Evolutionary conservation across 2,797 vertebrate genomes (phyloP).

Genomic region (Mormyrops attenuatus): DNA sequence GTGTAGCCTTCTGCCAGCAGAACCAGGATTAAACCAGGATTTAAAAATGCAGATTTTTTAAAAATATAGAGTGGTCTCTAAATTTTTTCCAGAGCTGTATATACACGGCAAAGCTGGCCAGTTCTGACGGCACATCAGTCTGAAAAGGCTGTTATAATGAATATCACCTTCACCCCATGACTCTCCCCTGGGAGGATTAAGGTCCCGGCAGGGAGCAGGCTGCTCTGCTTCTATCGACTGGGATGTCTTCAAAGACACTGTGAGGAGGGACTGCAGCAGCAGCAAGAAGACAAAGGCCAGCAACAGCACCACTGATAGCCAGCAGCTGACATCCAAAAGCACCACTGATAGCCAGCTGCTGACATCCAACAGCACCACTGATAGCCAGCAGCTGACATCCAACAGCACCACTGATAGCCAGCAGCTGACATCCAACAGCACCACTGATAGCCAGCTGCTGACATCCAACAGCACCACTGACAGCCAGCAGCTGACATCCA

Average conservation of each 20-base stretch:
- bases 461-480: background rate
- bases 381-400: background rate
- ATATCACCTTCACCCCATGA: background rate
- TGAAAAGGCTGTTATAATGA: background rate
- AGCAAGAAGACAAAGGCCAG: background rate
- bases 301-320: slow-evolving; percentile 7
- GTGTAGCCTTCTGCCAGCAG: background rate
- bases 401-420: background rate
- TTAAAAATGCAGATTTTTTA: background rate
- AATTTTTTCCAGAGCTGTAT: background rate
- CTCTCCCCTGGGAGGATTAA: background rate
- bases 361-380: background rate
- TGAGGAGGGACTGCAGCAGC: background rate
- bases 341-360: slow-evolving; percentile 8
- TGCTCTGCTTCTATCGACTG: background rate
- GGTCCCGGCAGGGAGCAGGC: background rate
- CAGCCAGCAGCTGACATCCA: background rate
- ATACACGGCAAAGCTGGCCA: background rate
- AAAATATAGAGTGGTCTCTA: background rate
- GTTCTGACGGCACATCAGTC: background rate
- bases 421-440: background rate
- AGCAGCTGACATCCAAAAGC: background rate
- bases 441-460: background rate
- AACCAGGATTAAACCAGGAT: background rate
- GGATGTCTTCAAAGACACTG: slow-evolving; percentile 9